A percentile compares a stretch with the other conserved stretches of the same genome.
Conservation (phyloP, 2,797 vertebrate species). For the Coregonus suidteri region DNA sequence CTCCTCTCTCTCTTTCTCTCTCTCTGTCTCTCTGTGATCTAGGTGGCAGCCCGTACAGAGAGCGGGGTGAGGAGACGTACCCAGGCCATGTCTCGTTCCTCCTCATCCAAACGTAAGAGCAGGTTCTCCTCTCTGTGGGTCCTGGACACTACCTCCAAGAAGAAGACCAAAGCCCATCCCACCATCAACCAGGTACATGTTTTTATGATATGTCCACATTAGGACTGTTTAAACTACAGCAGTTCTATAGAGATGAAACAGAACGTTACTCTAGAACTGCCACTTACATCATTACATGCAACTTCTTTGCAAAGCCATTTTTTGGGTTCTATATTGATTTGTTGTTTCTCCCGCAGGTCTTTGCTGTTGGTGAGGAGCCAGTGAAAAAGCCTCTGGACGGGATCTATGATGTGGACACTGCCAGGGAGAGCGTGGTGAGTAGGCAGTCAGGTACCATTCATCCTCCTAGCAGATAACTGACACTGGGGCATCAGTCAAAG, state of each 20-base stretch:
- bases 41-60: conserved; percentile 94
- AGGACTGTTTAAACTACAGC: background rate
- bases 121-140: conserved; percentile 98
- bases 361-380: conserved; percentile 87
- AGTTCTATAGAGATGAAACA: background rate
- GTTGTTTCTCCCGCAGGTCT: conserved; percentile 79
- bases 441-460: conserved; percentile 11
- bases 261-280: background rate
- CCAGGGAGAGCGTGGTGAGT: conserved; percentile 69
- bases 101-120: conserved; percentile 88
- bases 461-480: conserved; percentile 11
- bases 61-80: conserved; percentile 82
- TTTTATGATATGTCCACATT: background rate
- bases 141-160: conserved; percentile 92
- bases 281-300: too few species aligned
- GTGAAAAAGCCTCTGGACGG: conserved; percentile 84
- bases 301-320: background rate
- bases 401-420: conserved; percentile 77
- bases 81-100: conserved; percentile 89
- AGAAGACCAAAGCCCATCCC: conserved; percentile 88
- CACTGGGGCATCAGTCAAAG: conserved; percentile 1
- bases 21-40: background rate
- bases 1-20: too few species aligned
- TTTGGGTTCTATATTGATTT: conserved; percentile 3
- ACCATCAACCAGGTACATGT: conserved; percentile 88